Conservation (phyloP, 2,113 vertebrate genomes). For the Labeo rohita region DNA sequence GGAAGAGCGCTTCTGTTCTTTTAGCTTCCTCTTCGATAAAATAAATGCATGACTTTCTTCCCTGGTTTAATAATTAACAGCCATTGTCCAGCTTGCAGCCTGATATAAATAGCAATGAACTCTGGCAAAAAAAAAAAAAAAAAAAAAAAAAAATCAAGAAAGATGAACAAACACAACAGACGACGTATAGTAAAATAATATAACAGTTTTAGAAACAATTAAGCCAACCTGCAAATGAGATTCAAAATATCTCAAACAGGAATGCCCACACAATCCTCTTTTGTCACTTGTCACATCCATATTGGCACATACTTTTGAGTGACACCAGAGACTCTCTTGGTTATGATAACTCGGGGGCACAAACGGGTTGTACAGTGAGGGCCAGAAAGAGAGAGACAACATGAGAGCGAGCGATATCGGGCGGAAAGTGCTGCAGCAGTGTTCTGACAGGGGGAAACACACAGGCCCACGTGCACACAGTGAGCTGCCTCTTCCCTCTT, state of each 20-base stretch:
- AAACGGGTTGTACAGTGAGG: constrained; percentile 10
- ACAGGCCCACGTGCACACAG: constrained; percentile 62
- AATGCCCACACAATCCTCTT: constrained; percentile 1
- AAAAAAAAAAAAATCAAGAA: neutral
- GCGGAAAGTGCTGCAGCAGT: constrained; percentile 38
- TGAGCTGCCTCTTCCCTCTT: constrained; percentile 72
- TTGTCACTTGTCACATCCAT: constrained; percentile 43
- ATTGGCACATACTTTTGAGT: constrained; percentile 25
- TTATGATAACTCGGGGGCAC: neutral
- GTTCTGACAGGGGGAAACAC: constrained; percentile 62
- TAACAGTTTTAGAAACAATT: neutral
- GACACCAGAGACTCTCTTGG: constrained; percentile 26
- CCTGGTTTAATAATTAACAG: constrained; percentile 66
- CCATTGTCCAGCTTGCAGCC: constrained; percentile 42
- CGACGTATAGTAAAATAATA: neutral
- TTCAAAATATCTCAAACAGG: neutral
- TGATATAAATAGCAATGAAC: constrained; percentile 33
- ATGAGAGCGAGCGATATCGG: constrained; percentile 55
- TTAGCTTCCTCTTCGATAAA: constrained; percentile 34
- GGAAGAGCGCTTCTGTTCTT: constrained; percentile 32
- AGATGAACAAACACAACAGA: neutral
- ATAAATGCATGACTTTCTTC: neutral
- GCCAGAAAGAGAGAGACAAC: constrained; percentile 27
- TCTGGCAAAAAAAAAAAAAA: neutral
- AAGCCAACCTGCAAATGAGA: neutral